phyloP scores from a whole-genome alignment of 2,113 vertebrate genomes.

The Glareola pratincola region DNA sequence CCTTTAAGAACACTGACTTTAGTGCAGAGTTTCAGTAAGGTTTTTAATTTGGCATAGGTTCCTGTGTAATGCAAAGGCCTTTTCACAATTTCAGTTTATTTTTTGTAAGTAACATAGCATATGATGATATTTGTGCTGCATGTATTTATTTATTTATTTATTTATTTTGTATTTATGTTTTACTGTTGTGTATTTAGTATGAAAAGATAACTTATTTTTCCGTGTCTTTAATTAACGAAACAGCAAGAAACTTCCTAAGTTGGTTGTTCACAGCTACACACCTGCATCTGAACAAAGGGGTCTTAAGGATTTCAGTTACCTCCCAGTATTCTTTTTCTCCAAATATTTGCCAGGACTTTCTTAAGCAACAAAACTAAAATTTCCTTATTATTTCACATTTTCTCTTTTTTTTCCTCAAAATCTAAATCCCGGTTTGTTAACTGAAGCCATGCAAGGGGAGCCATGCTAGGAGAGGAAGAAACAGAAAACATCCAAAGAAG shows the following conservation, averaged over 20 bases:
- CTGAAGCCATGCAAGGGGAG: background rate
- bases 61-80: background rate
- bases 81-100: background rate
- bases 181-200: background rate
- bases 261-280: background rate
- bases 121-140: background rate
- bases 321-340: background rate
- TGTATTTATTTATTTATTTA: too few species aligned
- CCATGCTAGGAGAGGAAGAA: background rate
- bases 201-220: background rate
- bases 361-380: background rate
- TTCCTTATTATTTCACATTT: background rate
- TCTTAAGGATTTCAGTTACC: background rate
- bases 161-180: background rate
- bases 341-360: background rate
- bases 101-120: background rate
- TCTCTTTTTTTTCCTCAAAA: background rate
- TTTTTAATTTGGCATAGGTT: background rate
- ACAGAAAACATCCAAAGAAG: background rate
- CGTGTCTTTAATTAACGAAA: background rate
- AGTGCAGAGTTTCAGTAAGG: background rate
- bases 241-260: background rate
- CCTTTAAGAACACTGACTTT: background rate
- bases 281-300: background rate
- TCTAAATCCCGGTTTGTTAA: background rate